Conservation (phyloP, 2,113 vertebrate species). For the Cynocephalus volans region DNA sequence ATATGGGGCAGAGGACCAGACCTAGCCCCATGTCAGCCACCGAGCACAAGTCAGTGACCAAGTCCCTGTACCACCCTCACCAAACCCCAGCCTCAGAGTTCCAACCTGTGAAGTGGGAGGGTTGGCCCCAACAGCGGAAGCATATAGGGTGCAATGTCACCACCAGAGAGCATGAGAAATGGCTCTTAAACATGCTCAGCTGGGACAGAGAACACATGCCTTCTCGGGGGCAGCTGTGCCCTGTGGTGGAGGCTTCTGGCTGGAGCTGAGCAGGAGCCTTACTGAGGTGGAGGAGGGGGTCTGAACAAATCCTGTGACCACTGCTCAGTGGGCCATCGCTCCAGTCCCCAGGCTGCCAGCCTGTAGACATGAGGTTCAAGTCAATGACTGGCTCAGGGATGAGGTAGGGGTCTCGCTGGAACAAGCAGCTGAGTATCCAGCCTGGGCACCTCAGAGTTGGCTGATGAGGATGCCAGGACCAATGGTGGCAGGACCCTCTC, state of each 20-base stretch:
- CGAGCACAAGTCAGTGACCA: background rate
- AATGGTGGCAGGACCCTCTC: background rate
- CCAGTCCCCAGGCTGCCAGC: background rate
- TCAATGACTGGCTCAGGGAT: no score
- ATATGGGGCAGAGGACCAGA: background rate
- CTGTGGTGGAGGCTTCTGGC: no score
- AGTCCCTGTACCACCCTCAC: fast-evolving
- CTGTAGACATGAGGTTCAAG: no score
- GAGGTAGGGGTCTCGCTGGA: background rate
- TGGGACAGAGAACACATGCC: background rate
- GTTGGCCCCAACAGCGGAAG: background rate
- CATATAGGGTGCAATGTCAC: background rate
- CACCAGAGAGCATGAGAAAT: background rate
- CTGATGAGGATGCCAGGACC: fast-evolving
- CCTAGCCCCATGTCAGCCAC: background rate
- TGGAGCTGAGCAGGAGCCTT: background rate
- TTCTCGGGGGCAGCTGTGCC: background rate
- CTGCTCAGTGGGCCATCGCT: fast-evolving
- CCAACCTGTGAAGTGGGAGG: background rate
- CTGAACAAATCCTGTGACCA: background rate
- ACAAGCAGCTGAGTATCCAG: background rate
- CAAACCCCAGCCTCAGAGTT: background rate
- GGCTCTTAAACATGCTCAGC: background rate
- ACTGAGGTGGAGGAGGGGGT: background rate
- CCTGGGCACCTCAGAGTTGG: background rate